Evolutionary conservation across 35 echinoderm and acorn worm genomes (phyloP), one percentile per base, ranked within the genome.

Genomic region (Hemicentrotus pulcherrimus): DNA sequence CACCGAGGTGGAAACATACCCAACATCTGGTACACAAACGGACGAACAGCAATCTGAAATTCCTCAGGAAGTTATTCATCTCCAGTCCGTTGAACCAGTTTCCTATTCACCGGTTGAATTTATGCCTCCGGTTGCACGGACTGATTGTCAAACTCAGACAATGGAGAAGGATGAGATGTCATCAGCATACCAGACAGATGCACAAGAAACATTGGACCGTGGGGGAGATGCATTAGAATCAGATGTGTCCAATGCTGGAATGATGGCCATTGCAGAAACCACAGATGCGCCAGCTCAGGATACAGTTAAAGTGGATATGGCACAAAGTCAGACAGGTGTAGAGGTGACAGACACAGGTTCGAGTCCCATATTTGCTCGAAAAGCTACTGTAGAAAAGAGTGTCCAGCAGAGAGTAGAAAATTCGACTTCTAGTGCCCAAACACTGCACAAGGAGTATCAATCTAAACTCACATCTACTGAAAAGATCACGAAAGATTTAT

Each of bases 121-220:
- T 31, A 58, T 93, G 45, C 91, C 16, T 22, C 46, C 32, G n/a
- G 46, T 31, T 24, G 41, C 32, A 31, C 47, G n/a, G 48, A 31
- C 45, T 12, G 47, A 93, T 93, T 47, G 91, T 28, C 91, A 93
- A 10, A 93, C 91, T 9, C 91, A 93, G 31, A 93, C 91, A 33
- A 47, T 41, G 11, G 45, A 93, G 4, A 58, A 19, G 48, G 48
- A 41, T 16, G 32, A 30, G 12, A 16, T 15, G 31, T 90, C 88
- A 86, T 31, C 86, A 11, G 32, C n/a, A 41, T 24, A 41, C 32
- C 88, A 90, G 32, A 90, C 88, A 18, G 88, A 90, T 32, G 13
- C 19, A 35, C 32, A 47, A 14, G 14, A 18, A 32, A 33, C 14
- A 47, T 35, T 22, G 18, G 88, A 90, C 46, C 88, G 88, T 90